Base-by-base conservation (phyloP, 2,113 vertebrate species). In the Trematomus loennbergii region DNA sequence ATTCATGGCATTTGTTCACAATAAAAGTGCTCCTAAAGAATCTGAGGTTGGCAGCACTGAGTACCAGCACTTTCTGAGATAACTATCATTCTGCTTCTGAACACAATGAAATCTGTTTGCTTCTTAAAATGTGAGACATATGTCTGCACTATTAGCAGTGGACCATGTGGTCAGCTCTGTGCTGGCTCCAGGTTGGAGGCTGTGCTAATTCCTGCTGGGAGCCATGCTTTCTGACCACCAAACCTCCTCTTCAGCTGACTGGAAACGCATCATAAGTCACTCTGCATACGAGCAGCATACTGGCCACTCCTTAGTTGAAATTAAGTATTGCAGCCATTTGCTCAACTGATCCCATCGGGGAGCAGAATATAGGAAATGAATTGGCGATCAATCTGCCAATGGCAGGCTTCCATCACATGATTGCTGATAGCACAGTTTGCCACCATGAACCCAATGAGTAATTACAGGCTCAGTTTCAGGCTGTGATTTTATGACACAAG, bases 281-380 rank as follows among this genome's bases (percentile, higher is more conserved):
- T 78, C 50, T 66, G 72, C 52, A 68, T 57, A 46, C 53, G 40
- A 65, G 59, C 43, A 22, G 49, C 1, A 8, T 18, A 20, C 36
- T 48, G 63, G 36, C 52, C 11, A 9, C 69, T 57, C 52, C 53
- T 80, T 68, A 46, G 78, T 82, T 78, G 20, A 84, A 70, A 80
- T 81, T 61, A 88, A 78, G 79, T 16, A 85, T 75, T 36, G 74
- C 62, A 74, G 82, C 79, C 71, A 80, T 88, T 87, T 85, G 81
- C 64, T 78, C 72, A 81, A 70, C 70, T 65, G 78, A 84, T 83
- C 70, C 85, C 85, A 66, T 84, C 58, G 7, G 66, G 65, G 67
- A 72, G 50, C 3, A 55, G 76, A 82, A 75, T 81, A 84, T 60
- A 61, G 50, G 75, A 49, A 57, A 84, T 76, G 81, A 88, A 91